Evolutionary conservation across 2,113 vertebrate genomes (phyloP), one percentile per base, ranked within the genome.

Genomic region (Vicugna pacos): DNA sequence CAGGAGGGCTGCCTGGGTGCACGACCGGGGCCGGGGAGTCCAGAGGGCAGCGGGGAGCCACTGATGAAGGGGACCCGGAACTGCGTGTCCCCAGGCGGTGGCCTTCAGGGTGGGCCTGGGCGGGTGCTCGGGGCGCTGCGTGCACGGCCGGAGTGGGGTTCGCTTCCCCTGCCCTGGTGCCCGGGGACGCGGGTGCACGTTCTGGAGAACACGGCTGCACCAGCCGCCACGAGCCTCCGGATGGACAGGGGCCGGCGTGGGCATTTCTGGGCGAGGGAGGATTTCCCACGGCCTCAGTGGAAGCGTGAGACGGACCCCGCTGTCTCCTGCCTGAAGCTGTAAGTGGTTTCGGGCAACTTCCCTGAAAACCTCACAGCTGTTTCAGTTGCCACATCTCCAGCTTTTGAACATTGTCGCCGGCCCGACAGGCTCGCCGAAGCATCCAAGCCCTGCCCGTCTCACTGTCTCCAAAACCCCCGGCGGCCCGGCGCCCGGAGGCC

Each of bases 201-300:
- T 38, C 52, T n/a, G 22, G 15, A 10, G 19, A 4, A 2, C 12
- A 1, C 22, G 42, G 10, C 56, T 48, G 0, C 0, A 10, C 60
- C 0, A 15, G 60, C 46, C 19, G 0, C 50, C 0, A 0, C 2
- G 35, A 30, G 3, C 56, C 30, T 0, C 2, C 2, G 3, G 38
- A 26, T 0, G 32, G 8, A 1, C 10, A 30, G 19, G 52, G 7
- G 8, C 8, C 50, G 65, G 10, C 28, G 0, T 0, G 10, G 46
- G 26, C 19, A 30, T 1, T 3, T 15, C 22, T 0, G 0, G n/a
- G 20, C 28, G 0, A 0, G 52, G n/a, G n/a, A 1, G 2, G 22
- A 15, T 8, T 10, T 15, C 24, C 24, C 0, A 1, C 0, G 15
- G 60, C 24, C 22, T 30, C 60, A 2, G 28, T 6, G n/a, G 69